These are phyloP conservation scores for Poecilia wingei DNA, from an alignment of 2,797 vertebrate species.

Conservation along the genomic window DNA sequence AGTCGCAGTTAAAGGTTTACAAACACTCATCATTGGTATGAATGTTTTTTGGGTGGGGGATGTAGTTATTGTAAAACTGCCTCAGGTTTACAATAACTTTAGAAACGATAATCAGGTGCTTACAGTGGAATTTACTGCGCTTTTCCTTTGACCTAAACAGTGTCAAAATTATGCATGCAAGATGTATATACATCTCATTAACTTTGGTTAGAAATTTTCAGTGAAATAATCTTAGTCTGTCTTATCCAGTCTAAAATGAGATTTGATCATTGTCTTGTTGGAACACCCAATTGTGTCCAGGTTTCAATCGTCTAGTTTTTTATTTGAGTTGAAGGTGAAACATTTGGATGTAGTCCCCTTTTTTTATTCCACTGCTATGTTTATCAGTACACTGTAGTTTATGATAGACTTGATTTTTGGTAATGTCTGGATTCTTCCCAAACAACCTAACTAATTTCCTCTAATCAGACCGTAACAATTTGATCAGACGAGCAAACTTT, in stretches of 20 bases:
- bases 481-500: neutral
- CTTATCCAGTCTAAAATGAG: neutral
- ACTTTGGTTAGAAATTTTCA: neutral
- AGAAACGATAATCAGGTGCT: neutral
- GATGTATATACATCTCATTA: neutral
- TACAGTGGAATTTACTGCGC: neutral
- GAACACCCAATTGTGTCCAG: neutral
- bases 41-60: neutral
- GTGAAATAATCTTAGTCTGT: neutral
- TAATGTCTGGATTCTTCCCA: neutral
- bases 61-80: neutral
- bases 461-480: neutral
- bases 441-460: neutral
- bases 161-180: neutral
- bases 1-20: neutral
- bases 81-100: neutral
- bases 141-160: neutral
- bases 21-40: slow-evolving; percentile 1
- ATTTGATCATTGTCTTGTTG: neutral
- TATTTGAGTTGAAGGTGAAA: neutral
- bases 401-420: neutral
- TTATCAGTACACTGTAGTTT: neutral
- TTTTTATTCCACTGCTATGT: too few species aligned
- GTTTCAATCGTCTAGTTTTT: neutral
- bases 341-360: neutral